These are phyloP conservation scores for Gambusia yucatana DNA, from an alignment of 2,797 vertebrate species.

Conservation along the genomic window DNA sequence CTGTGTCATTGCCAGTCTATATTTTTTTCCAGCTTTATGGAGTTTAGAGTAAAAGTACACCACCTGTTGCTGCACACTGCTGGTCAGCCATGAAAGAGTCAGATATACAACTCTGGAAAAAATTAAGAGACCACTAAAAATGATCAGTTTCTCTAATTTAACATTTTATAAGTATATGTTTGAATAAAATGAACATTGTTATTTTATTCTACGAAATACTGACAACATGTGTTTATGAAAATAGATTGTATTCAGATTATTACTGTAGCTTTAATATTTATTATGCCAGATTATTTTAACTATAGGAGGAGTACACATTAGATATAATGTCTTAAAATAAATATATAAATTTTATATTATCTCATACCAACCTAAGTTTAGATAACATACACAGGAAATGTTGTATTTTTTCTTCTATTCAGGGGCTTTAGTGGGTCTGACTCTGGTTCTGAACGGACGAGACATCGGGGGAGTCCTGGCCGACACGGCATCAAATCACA, in stretches of 20 bases:
- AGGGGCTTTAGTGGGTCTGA: constrained; percentile 92
- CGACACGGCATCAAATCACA: constrained; percentile 89
- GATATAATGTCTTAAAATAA: background rate
- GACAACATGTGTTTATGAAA: background rate
- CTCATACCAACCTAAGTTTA: background rate
- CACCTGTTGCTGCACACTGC: background rate
- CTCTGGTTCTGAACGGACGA: constrained; percentile 91
- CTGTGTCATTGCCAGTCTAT: background rate
- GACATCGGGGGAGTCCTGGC: constrained; percentile 89
- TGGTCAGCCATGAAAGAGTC: background rate
- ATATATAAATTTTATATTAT: background rate
- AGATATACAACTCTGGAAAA: too few species aligned
- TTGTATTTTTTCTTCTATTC: constrained; percentile 7
- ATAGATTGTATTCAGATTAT: background rate
- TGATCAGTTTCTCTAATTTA: too few species aligned
- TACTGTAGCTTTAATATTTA: background rate
- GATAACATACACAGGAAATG: background rate
- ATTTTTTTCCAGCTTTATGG: background rate
- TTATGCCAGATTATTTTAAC: background rate
- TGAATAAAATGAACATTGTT: too few species aligned
- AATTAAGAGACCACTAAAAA: too few species aligned
- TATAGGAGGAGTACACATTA: background rate
- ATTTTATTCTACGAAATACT: too few species aligned
- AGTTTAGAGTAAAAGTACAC: background rate
- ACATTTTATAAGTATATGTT: too few species aligned